A percentile compares a stretch with the other conserved stretches of the same genome.
Evolutionary conservation across 2,113 vertebrate genomes (phyloP).

Genomic region (Cettia cetti): DNA sequence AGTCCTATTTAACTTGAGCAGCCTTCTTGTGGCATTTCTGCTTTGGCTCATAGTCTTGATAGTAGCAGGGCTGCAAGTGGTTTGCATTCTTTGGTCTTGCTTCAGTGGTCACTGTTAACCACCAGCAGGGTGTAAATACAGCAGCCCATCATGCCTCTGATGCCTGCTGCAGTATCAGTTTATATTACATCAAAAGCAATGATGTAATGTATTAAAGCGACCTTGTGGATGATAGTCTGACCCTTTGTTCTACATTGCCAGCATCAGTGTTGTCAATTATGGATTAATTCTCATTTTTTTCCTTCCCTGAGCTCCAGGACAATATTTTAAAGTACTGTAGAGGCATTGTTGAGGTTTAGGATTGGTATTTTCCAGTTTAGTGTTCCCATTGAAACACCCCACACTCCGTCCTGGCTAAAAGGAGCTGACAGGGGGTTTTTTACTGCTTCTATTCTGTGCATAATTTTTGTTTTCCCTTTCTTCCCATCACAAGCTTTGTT

Average conservation of each 20-base stretch:
- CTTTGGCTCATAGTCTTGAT: neutral
- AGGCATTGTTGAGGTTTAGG: neutral
- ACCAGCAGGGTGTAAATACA: neutral
- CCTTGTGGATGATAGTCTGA: neutral
- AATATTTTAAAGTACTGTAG: neutral
- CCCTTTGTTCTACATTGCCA: neutral
- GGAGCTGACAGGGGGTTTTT: neutral
- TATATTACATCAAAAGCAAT: neutral
- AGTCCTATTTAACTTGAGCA: neutral
- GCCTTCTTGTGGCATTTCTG: neutral
- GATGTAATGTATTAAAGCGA: neutral
- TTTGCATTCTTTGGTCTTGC: neutral
- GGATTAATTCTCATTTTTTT: neutral
- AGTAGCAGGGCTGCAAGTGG: neutral
- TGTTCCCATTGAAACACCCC: neutral
- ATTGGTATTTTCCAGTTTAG: neutral
- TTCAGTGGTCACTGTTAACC: neutral
- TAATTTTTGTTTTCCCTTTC: neutral
- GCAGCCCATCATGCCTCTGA: neutral
- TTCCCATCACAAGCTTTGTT: neutral
- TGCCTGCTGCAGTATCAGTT: neutral
- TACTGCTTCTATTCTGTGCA: neutral
- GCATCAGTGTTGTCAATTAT: neutral
- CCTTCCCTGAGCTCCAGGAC: neutral
- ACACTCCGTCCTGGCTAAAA: neutral